Percentiles rank a stretch among this genome's conserved stretches.
These are phyloP conservation scores for Calonectris borealis DNA, from an alignment of 2,113 vertebrate genomes.

Conservation along the genomic window DNA sequence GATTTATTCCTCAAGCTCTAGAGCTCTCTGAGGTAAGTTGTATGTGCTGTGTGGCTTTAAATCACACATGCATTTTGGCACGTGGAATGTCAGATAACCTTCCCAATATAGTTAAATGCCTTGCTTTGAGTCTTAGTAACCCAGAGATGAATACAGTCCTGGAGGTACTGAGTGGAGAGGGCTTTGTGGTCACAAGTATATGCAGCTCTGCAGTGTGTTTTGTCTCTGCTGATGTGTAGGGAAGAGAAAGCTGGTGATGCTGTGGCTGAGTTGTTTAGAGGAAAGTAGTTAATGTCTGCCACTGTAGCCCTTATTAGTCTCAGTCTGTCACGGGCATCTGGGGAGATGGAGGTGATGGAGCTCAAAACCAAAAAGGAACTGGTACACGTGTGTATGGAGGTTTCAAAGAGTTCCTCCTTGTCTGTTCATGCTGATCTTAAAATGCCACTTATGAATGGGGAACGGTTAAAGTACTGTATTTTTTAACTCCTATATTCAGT, in stretches of 20 bases:
- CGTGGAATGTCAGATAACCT: background rate
- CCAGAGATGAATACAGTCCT: background rate
- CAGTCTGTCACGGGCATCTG: rapidly evolving
- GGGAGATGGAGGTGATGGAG: background rate
- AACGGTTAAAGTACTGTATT: background rate
- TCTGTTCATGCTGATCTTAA: background rate
- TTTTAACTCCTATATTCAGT: background rate
- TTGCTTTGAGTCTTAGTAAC: background rate
- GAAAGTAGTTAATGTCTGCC: background rate
- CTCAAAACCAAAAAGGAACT: background rate
- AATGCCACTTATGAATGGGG: background rate
- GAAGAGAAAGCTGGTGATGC: background rate
- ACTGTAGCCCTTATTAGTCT: background rate
- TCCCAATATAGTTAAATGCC: background rate
- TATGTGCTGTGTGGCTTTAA: background rate
- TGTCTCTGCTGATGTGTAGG: background rate
- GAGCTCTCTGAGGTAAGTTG: background rate
- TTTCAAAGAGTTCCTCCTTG: background rate
- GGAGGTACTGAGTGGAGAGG: background rate
- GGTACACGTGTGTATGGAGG: too few species aligned
- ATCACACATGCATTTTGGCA: rapidly evolving
- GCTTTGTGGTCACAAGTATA: background rate
- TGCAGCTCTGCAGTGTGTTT: background rate
- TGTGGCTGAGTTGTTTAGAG: background rate
- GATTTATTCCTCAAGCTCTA: background rate